Conservation (phyloP, 2,113 vertebrate genomes). For the Grammomys surdaster region DNA sequence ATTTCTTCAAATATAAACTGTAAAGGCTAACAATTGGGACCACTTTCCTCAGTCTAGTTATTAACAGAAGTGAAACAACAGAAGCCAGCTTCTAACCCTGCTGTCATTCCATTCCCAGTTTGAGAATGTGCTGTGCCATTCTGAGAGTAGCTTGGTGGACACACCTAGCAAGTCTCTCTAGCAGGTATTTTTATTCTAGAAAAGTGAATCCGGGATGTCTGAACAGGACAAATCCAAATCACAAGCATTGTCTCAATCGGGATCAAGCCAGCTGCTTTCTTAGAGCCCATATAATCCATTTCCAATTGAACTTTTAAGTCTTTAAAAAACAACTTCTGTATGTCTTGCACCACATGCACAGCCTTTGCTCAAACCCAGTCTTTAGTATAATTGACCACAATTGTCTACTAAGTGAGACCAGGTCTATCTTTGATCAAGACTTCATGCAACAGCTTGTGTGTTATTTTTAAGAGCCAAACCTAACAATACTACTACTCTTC, state of each 20-base stretch:
- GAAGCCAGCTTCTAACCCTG: slow-evolving; percentile 22
- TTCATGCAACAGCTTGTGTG: not conserved
- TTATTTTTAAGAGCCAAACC: slow-evolving; percentile 5
- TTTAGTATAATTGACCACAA: not conserved
- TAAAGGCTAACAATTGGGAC: not conserved
- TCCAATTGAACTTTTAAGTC: slow-evolving; percentile 16
- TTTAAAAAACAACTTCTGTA: not conserved
- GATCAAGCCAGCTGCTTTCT: not conserved
- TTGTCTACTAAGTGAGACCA: not conserved
- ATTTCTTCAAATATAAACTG: slow-evolving; percentile 35
- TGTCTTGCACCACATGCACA: not conserved
- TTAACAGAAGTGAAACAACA: slow-evolving; percentile 51
- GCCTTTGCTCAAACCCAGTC: not conserved
- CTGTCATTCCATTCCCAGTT: not conserved
- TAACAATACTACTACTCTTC: not conserved
- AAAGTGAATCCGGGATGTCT: not conserved
- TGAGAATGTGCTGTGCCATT: slow-evolving; percentile 27
- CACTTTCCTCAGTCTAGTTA: slow-evolving; percentile 9
- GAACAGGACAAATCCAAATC: not conserved
- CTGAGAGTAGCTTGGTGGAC: not conserved
- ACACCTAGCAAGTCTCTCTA: slow-evolving; percentile 1
- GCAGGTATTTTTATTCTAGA: slow-evolving; percentile 5
- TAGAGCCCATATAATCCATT: slow-evolving; percentile 15
- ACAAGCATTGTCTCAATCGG: not conserved
- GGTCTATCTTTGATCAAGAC: not conserved